These are phyloP conservation scores for Aphidius colemani DNA, from an alignment of 2,888 invertebrate species.

Conservation along the genomic window DNA sequence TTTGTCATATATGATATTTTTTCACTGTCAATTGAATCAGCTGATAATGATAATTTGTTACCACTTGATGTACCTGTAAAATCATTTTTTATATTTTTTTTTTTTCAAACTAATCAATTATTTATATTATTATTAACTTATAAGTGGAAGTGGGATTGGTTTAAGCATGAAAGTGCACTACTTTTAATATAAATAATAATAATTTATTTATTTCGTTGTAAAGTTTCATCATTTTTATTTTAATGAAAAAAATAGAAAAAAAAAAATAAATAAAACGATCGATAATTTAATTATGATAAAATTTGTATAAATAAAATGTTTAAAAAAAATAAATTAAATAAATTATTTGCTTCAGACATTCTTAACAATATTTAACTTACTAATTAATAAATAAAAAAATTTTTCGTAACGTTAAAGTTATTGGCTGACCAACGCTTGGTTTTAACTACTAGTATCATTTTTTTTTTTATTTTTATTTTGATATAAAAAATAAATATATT, in stretches of 20 bases:
- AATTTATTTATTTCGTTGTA: constrained; percentile 27
- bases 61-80: constrained; percentile 59
- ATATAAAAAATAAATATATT: constrained; percentile 14
- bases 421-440: too few species aligned
- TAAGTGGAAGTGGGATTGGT: not conserved
- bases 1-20: constrained; percentile 66
- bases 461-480: not conserved
- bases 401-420: too few species aligned
- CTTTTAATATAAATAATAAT: constrained; percentile 24
- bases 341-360: constrained; percentile 32
- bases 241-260: constrained; percentile 18
- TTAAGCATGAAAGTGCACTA: constrained; percentile 24
- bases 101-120: not conserved
- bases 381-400: not conserved
- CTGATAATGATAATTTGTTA: constrained; percentile 71
- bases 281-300: too few species aligned
- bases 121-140: too few species aligned
- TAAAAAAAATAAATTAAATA: constrained; percentile 16
- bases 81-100: not conserved
- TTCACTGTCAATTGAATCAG: constrained; percentile 71
- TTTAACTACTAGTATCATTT: constrained; percentile 3
- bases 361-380: constrained; percentile 26
- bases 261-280: constrained; percentile 7
- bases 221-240: constrained; percentile 3
- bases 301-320: constrained; percentile 21